Evolutionary conservation across 2,888 invertebrate species (phyloP), one percentile per base, ranked within the genome.

Genomic region (Punctoribates punctum): DNA sequence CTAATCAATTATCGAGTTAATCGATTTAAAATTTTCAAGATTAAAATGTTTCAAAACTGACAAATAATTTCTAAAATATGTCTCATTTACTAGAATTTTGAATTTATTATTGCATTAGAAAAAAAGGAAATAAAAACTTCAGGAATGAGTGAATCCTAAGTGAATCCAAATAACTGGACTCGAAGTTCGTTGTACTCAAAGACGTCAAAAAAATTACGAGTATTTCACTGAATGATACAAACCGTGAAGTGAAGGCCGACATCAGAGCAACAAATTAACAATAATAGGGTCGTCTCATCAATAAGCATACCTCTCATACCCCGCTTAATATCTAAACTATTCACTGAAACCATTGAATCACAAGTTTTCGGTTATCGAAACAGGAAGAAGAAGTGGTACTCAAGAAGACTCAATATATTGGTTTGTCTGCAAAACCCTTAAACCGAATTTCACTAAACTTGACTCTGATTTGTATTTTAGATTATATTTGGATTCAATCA

Each of bases 331-430:
- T n/a, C 13, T 46, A 72, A 67, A 72, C 72, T 72, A 27, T 72
- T 72, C 46, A 72, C 15, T 72, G 38, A 72, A 48, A 72, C 23
- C 72, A 72, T 72, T 72, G 38, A 72, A 72, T 46, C 42, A 72
- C 3, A 48, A 48, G 17, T 48, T 72, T 72, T 23, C 5, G 65
- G 46, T 46, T 72, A 46, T 42, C 48, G 15, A 46, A 48, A 25
- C 46, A 72, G 42, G 46, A 72, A 48, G 72, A 72, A 17, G 27
- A 20, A 60, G 17, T 34, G 34, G 34, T 34, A 3, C 8, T 8
- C 57, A 57, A 51, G 20, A 51, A n/a, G 20, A 9, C 57, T 57
- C 4, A 57, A 25, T 57, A 57, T 57, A 51, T 20, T 57, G 2
- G 67, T 67, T 34, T 17, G 57, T 29, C n/a, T 29, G 20, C 25